These are phyloP conservation scores for Vandiemenella viatica DNA, from an alignment of 2,888 invertebrate species.

Conservation along the genomic window DNA sequence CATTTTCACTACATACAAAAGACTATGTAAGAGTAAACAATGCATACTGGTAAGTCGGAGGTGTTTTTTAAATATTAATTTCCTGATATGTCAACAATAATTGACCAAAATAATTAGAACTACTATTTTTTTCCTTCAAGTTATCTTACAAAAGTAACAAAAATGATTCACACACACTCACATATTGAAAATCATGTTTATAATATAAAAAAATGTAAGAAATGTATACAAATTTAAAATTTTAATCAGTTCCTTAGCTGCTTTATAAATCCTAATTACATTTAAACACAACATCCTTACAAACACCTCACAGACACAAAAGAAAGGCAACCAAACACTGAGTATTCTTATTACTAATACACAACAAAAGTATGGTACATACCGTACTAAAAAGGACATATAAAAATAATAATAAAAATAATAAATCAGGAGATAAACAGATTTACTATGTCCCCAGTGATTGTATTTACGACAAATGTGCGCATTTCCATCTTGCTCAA, in stretches of 20 bases:
- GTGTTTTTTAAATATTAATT: not conserved
- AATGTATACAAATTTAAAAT: no score
- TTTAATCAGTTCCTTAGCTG: no score
- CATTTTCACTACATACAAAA: no score
- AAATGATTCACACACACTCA: not conserved
- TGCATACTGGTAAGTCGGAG: not conserved
- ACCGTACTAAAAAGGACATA: not conserved
- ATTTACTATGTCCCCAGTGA: slow-evolving; percentile 7
- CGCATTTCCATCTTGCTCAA: slow-evolving; percentile 4
- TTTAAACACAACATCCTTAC: not conserved
- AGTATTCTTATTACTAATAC: no score
- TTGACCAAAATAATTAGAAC: not conserved
- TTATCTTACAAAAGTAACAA: not conserved
- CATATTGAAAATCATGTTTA: not conserved
- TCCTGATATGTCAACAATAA: not conserved
- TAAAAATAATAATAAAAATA: not conserved
- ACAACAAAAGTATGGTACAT: not conserved
- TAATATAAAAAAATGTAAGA: no score
- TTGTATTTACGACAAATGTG: slow-evolving; percentile 11
- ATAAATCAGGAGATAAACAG: not conserved
- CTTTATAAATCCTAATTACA: no score
- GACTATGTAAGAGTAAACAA: no score
- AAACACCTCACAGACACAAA: not conserved
- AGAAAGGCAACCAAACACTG: no score
- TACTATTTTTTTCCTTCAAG: not conserved